Evolutionary conservation across 1,140 invertebrate species (phyloP), one percentile per base, ranked within the genome.

Genomic region (Archivesica marissinica): DNA sequence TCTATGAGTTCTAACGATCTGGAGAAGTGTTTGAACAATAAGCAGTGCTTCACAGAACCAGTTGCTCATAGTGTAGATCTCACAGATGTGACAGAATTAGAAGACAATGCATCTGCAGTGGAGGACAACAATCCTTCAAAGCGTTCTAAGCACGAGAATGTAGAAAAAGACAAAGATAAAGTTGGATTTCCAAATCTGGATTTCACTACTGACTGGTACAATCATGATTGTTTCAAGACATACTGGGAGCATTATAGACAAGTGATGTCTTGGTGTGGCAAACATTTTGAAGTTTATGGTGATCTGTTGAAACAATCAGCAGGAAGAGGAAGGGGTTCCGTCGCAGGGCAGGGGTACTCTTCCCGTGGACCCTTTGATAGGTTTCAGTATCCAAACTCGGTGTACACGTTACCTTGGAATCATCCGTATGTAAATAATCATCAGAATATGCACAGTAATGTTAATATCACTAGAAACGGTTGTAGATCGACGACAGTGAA

Each of bases 221-320:
- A 86, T 47, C 74, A 91, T 47, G 33, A 77, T 13, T 87, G 88
- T 76, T 92, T 92, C 80, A 39, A 86, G 13, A 52, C 77, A 30
- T 92, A 91, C 54, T 92, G 91, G 91, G 85, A 86, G 20, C 91
- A 91, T 83, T 92, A 92, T 85, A 39, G 80, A 15, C 70, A 87
- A 61, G 82, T 85, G 11, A 89, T 89, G 82, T 38, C 74, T 20
- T 90, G 90, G 88, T 89, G 86, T 54, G 54, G 87, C 23, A 91
- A 87, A 84, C 90, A 91, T 54, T 77, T 77, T 54, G 28, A 38
- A 33, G 59, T 47, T 47, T 68, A 28, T 54, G 38, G 39, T 2
- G 54, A 80, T 50, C 17, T 78, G 15, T 23, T 50, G 33, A 66
- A 39, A 33, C 83, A 59, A 30, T 59, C 54, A 4, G 54, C 25